Percentiles rank a stretch among this genome's conserved stretches.
These are phyloP conservation scores for Pipistrellus nathusii DNA, from an alignment of 2,797 vertebrate genomes.

Conservation along the genomic window DNA sequence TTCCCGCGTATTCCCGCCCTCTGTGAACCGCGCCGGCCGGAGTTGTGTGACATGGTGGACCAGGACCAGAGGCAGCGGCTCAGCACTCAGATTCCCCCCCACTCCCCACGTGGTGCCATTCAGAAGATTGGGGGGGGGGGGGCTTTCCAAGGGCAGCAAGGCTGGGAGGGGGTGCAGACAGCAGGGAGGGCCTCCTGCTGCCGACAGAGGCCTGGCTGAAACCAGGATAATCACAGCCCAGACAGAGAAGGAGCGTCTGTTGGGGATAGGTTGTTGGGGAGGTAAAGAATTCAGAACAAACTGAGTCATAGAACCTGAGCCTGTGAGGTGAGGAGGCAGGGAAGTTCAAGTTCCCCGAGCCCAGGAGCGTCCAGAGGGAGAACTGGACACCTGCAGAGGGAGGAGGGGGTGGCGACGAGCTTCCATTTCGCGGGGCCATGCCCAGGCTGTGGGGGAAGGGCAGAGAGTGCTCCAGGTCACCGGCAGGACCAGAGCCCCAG, in stretches of 20 bases:
- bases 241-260: slow-evolving; percentile 17
- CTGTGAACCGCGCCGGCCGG: neutral
- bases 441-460: neutral
- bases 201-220: neutral
- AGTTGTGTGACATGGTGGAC: neutral
- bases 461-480: slow-evolving; percentile 24
- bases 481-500: neutral
- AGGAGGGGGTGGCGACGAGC: neutral
- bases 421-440: slow-evolving; percentile 55
- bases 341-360: slow-evolving; percentile 58
- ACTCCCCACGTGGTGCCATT: neutral
- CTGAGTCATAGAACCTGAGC: slow-evolving; percentile 49
- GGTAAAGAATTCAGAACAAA: slow-evolving; percentile 50
- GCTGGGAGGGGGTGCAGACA: neutral
- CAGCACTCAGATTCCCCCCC: neutral
- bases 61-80: neutral
- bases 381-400: slow-evolving; percentile 62
- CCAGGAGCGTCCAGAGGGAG: slow-evolving; percentile 70
- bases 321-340: neutral
- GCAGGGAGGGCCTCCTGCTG: neutral
- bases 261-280: neutral
- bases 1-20: neutral
- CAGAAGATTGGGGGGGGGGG: neutral
- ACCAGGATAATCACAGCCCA: slow-evolving; percentile 32
- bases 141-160: neutral